Conservation (phyloP, 2,113 vertebrate species). For the Misgurnus anguillicaudatus region DNA sequence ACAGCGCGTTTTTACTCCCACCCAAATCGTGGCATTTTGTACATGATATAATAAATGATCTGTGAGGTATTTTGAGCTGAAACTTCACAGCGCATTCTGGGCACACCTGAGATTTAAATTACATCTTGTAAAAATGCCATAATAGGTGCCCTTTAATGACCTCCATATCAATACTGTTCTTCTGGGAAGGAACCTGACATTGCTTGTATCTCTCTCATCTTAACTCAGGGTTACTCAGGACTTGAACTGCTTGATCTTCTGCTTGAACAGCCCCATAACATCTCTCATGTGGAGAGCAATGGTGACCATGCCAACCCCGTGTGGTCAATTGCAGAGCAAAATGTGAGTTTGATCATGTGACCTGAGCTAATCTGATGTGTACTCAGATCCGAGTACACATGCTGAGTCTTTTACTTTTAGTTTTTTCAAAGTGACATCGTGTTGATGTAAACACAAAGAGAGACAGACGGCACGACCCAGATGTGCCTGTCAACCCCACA, state of each 20-base stretch:
- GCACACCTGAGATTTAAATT: too few species aligned
- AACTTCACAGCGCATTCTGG: too few species aligned
- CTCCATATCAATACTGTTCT: neutral
- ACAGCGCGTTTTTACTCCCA: too few species aligned
- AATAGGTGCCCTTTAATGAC: too few species aligned
- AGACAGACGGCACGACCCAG: conserved; percentile 7
- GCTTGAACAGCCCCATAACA: conserved; percentile 74
- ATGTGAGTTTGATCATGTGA: conserved; percentile 64
- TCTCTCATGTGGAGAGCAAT: conserved; percentile 55
- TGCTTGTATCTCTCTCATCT: neutral
- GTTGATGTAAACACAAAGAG: too few species aligned
- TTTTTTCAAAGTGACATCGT: neutral
- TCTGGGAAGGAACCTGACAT: neutral
- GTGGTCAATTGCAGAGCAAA: conserved; percentile 63
- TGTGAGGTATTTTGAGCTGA: too few species aligned
- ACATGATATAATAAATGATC: too few species aligned
- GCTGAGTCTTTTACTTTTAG: conserved; percentile 2
- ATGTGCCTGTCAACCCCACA: neutral
- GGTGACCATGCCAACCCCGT: neutral
- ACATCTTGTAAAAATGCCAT: too few species aligned
- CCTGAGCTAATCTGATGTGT: neutral
- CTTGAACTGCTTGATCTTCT: conserved; percentile 82
- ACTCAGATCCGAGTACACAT: neutral
- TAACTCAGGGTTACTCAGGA: conserved; percentile 48
- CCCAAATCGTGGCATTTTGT: too few species aligned